These are phyloP conservation scores for Anas capensis DNA, from an alignment of 2,797 vertebrate species.

Conservation along the genomic window DNA sequence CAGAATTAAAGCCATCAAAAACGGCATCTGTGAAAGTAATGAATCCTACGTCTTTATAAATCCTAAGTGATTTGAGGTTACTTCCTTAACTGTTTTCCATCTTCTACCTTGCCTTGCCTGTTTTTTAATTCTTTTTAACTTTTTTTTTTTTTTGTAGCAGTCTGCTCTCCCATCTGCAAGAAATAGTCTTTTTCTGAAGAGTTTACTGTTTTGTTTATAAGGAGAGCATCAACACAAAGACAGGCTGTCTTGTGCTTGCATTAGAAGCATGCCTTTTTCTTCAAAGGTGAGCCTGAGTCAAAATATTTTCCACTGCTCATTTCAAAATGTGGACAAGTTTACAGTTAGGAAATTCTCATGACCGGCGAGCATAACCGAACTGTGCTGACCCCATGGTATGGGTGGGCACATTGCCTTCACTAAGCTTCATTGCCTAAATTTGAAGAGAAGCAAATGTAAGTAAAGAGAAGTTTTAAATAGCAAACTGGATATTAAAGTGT, in stretches of 20 bases:
- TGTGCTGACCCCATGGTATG: background rate
- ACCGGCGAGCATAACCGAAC: fast-evolving
- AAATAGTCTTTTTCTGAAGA: background rate
- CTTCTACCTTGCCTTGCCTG: background rate
- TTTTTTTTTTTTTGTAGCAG: background rate
- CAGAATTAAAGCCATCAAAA: constrained; percentile 28
- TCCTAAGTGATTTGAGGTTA: background rate
- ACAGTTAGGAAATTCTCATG: fast-evolving
- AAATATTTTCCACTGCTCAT: background rate
- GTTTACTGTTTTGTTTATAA: background rate
- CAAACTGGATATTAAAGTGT: background rate
- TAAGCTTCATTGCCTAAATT: background rate
- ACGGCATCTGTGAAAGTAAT: background rate
- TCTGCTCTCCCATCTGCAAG: background rate
- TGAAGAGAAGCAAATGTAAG: background rate
- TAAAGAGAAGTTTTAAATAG: background rate
- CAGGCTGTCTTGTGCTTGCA: background rate
- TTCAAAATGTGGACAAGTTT: background rate
- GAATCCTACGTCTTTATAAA: background rate
- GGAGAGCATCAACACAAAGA: background rate
- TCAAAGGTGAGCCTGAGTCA: background rate
- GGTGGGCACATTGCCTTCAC: background rate
- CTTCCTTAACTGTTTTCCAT: background rate
- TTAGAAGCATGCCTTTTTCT: background rate
- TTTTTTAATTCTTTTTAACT: background rate